Conservation (phyloP, 1,140 invertebrate species). For the Leptonema lineaticorne region DNA sequence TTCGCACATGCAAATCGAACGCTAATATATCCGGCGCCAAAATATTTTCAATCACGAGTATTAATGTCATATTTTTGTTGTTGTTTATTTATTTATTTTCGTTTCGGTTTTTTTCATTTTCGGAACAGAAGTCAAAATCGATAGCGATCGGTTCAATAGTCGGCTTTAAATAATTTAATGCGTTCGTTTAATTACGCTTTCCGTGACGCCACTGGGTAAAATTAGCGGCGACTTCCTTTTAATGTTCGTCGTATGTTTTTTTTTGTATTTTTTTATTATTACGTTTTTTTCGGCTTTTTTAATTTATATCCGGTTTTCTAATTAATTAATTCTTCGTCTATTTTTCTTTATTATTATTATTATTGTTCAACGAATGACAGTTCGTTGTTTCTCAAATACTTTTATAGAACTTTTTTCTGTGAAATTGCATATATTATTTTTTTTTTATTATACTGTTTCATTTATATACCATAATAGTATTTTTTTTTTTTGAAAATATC, state of each 20-base stretch:
- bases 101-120: neutral
- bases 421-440: no score
- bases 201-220: no score
- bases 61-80: neutral
- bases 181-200: constrained; percentile 8
- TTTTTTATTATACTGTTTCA: no score
- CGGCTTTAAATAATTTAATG: neutral
- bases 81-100: neutral
- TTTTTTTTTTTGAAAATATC: no score
- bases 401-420: no score
- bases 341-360: no score
- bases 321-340: constrained; percentile 8
- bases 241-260: neutral
- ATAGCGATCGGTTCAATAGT: neutral
- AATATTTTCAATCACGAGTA: neutral
- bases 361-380: no score
- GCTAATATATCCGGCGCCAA: constrained; percentile 16
- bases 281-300: neutral
- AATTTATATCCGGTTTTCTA: neutral
- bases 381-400: neutral
- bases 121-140: no score
- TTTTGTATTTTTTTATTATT: neutral
- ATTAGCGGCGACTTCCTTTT: no score
- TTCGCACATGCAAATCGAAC: no score
- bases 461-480: no score